These are phyloP conservation scores for Thomomys bottae DNA, from an alignment of 2,113 vertebrate species.

Conservation along the genomic window DNA sequence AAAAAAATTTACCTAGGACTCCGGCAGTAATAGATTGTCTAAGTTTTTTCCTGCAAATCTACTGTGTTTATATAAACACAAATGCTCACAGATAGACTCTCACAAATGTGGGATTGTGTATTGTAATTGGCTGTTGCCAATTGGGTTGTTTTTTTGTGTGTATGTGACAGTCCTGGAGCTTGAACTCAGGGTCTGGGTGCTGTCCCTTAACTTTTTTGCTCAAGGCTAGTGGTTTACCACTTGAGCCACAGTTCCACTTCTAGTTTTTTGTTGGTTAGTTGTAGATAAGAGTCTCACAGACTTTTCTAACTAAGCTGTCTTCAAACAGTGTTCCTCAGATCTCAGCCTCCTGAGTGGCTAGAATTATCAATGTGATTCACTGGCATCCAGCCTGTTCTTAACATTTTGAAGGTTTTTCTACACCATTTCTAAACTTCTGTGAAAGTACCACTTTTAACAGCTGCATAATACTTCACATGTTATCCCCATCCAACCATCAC, in stretches of 20 bases:
- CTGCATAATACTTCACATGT: background rate
- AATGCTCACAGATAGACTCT: background rate
- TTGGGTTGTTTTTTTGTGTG: constrained; percentile 4
- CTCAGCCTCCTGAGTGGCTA: too few species aligned
- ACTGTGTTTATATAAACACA: background rate
- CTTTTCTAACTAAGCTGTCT: too few species aligned
- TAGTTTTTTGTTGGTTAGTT: too few species aligned
- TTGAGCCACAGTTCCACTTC: too few species aligned
- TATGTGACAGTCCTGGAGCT: too few species aligned
- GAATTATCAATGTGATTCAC: too few species aligned
- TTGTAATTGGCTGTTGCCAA: background rate
- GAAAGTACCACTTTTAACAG: constrained; percentile 21
- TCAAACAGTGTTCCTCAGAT: too few species aligned
- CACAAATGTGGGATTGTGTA: background rate
- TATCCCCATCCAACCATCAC: background rate
- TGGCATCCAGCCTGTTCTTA: background rate
- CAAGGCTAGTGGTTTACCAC: too few species aligned
- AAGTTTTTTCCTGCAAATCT: constrained; percentile 1
- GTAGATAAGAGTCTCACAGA: too few species aligned
- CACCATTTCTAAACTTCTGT: constrained; percentile 32
- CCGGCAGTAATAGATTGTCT: background rate
- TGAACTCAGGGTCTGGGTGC: too few species aligned
- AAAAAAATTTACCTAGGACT: background rate
- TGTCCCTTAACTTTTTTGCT: too few species aligned
- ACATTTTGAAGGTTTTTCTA: background rate